Percentiles rank a stretch among this genome's conserved stretches.
These are phyloP conservation scores for Chrysina gloriosa DNA, from an alignment of 2,888 invertebrate genomes.

Conservation along the genomic window DNA sequence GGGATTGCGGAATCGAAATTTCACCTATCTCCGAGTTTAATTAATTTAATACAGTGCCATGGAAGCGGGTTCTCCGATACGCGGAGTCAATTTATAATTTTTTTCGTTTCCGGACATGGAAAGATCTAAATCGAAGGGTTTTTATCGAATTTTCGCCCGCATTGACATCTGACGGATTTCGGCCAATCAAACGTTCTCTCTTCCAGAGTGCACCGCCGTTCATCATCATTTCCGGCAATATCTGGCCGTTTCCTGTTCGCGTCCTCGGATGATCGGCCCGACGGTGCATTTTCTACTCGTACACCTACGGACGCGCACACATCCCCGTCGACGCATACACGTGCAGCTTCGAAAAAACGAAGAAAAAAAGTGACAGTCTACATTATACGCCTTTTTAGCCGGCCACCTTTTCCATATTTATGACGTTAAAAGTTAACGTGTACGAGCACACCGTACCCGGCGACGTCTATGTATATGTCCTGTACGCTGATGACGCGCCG, in stretches of 20 bases:
- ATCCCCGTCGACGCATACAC: neutral
- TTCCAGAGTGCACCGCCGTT: conserved; percentile 2
- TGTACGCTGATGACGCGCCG: conserved; percentile 3
- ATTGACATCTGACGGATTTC: conserved; percentile 17
- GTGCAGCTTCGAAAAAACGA: neutral
- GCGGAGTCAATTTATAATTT: neutral
- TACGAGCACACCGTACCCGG: no score
- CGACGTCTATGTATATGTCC: conserved; percentile 5
- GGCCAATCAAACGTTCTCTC: conserved; percentile 3
- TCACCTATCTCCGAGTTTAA: no score
- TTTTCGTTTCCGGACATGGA: neutral
- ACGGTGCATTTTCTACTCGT: conserved; percentile 3
- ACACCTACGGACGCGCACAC: neutral
- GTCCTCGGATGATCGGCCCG: neutral
- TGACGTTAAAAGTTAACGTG: conserved; percentile 47
- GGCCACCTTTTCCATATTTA: conserved; percentile 53
- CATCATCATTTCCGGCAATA: conserved; percentile 29
- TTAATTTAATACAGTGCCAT: neutral
- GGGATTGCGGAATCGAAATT: no score
- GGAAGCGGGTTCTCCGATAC: neutral
- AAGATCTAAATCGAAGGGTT: conserved; percentile 10
- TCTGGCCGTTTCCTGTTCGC: conserved; percentile 20
- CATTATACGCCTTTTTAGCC: conserved; percentile 48
- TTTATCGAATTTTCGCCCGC: conserved; percentile 12
- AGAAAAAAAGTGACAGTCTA: conserved; percentile 44